Evolutionary conservation across 2,113 vertebrate genomes (phyloP).

Genomic region (Xiphorhynchus elegans): DNA sequence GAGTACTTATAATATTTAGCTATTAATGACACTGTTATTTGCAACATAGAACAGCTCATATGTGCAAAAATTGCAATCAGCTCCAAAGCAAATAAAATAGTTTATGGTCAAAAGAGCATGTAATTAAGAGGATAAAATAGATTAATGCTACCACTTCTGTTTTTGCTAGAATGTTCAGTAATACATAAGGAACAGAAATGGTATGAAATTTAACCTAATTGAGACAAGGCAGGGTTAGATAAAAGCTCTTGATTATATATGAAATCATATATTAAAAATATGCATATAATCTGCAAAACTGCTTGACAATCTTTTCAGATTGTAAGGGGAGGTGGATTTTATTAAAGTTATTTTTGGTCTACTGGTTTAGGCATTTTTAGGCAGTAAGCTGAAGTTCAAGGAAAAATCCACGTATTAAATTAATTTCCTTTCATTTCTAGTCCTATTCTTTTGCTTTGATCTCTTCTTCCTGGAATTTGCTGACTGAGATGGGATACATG

Average conservation of each 20-base stretch:
- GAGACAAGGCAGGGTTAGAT: neutral
- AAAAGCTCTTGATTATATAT: neutral
- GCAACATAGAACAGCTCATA: neutral
- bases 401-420: neutral
- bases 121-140: neutral
- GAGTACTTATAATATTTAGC: neutral
- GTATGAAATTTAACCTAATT: neutral
- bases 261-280: neutral
- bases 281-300: neutral
- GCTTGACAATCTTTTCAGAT: neutral
- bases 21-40: neutral
- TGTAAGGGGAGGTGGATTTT: neutral
- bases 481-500: neutral
- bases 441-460: neutral
- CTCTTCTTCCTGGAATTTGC: neutral
- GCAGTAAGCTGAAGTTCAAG: neutral
- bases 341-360: neutral
- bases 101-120: neutral
- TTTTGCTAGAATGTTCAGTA: neutral
- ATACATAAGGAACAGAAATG: neutral
- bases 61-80: neutral
- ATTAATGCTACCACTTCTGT: neutral
- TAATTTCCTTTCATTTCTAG: neutral
- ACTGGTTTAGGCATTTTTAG: neutral
- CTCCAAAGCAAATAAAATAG: neutral